These are phyloP conservation scores for Oscheius sp. DNA, from an alignment of 2,888 invertebrate species.

Conservation along the genomic window DNA sequence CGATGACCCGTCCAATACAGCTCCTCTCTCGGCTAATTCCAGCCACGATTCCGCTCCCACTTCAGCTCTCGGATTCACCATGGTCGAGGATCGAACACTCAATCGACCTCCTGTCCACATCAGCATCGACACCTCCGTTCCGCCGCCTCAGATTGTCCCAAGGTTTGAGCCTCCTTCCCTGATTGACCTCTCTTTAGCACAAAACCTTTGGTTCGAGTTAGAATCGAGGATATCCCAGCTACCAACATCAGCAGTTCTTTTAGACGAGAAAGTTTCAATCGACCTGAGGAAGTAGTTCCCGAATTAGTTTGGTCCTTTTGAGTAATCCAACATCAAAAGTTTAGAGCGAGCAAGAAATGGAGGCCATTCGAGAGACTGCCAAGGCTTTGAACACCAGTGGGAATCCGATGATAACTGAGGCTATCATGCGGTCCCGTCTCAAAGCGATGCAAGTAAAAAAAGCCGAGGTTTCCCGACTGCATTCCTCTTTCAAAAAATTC, in stretches of 20 bases:
- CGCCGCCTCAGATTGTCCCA: background rate
- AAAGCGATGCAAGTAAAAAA: constrained; percentile 24
- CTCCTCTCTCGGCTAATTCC: background rate
- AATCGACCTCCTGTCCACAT: background rate
- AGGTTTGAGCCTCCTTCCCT: background rate
- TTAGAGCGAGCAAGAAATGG: constrained; percentile 25
- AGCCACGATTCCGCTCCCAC: constrained; percentile 8
- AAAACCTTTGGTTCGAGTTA: constrained; percentile 22
- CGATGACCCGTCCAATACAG: constrained; percentile 20
- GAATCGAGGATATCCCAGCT: constrained; percentile 18
- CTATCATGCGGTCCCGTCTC: constrained; percentile 25
- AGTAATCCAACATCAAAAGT: background rate
- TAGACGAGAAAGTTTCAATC: background rate
- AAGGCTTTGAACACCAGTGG: background rate
- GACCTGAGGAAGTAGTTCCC: background rate
- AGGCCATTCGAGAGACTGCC: constrained; percentile 9
- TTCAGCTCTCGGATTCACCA: constrained; percentile 10
- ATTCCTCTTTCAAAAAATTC: background rate
- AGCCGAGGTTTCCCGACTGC: no score
- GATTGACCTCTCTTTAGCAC: background rate
- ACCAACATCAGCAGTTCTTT: no score
- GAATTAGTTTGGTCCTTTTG: background rate
- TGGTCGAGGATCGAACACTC: constrained; percentile 6
- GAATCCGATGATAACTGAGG: constrained; percentile 28
- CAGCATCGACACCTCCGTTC: constrained; percentile 8